Percentiles rank a stretch among this genome's conserved stretches.
These are phyloP conservation scores for Aphaenogaster floridana DNA, from an alignment of 1,140 invertebrate species.

Conservation along the genomic window DNA sequence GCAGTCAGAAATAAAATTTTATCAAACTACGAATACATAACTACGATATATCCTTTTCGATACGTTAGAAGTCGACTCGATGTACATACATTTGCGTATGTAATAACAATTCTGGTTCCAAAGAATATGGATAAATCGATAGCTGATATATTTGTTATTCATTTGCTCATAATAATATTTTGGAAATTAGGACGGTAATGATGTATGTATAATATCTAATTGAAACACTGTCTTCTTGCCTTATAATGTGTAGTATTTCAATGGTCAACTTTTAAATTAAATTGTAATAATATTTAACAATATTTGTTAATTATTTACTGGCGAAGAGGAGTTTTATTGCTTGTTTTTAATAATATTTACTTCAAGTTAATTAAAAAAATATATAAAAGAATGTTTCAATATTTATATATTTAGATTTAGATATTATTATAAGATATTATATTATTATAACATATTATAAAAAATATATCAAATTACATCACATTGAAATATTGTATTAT, in stretches of 20 bases:
- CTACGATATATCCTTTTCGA: not conserved
- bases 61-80: not conserved
- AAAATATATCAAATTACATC: not conserved
- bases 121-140: slow-evolving; percentile 23
- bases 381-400: not conserved
- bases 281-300: not conserved
- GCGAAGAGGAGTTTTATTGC: too few species aligned
- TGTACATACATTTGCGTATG: not conserved
- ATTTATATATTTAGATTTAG: not conserved
- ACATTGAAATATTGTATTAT: not conserved
- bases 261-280: not conserved
- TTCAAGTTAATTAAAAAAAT: not conserved
- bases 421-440: too few species aligned
- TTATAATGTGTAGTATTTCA: not conserved
- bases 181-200: not conserved
- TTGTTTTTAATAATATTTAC: not conserved
- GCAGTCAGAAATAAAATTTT: slow-evolving; percentile 21
- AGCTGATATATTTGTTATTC: not conserved
- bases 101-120: slow-evolving; percentile 15
- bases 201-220: not conserved
- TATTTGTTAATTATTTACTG: too few species aligned
- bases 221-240: not conserved
- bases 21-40: not conserved
- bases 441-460: too few species aligned
- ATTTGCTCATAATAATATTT: slow-evolving; percentile 19